Percentiles rank a stretch among this genome's conserved stretches.
Evolutionary conservation across 2,797 vertebrate species (phyloP).

Genomic region (Semaprochilodus insignis): DNA sequence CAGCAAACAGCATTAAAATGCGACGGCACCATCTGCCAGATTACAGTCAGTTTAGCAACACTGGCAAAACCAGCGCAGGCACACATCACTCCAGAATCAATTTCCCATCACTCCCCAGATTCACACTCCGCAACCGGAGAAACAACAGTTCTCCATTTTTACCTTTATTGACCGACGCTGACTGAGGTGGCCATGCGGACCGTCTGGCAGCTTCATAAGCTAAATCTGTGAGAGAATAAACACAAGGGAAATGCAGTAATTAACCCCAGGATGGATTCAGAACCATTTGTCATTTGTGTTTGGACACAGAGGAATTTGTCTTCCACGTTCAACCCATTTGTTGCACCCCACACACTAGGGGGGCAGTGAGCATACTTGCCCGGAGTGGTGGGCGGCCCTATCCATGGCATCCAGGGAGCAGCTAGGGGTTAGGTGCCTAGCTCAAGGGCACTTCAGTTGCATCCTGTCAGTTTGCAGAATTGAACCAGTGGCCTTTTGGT

Average conservation of each 20-base stretch:
- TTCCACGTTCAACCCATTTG: too few species aligned
- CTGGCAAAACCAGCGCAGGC: background rate
- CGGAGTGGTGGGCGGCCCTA: too few species aligned
- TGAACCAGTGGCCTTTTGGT: too few species aligned
- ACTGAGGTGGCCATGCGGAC: conserved; percentile 84
- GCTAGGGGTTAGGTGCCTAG: too few species aligned
- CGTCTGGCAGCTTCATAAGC: conserved; percentile 85
- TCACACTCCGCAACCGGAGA: background rate
- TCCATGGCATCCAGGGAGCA: too few species aligned
- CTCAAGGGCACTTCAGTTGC: too few species aligned
- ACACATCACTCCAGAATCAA: background rate
- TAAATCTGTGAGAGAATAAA: conserved; percentile 77
- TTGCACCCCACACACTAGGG: too few species aligned
- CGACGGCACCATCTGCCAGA: conserved; percentile 1
- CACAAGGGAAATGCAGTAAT: background rate
- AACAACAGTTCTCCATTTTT: conserved; percentile 27
- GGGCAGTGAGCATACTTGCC: too few species aligned
- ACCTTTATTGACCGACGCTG: conserved; percentile 85
- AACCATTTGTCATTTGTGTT: too few species aligned
- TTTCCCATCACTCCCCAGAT: background rate
- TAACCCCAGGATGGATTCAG: too few species aligned
- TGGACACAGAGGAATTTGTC: too few species aligned
- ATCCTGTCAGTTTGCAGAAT: too few species aligned
- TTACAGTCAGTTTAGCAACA: conserved; percentile 7
- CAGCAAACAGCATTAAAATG: conserved; percentile 7